These are phyloP conservation scores for Drosophila phalerata DNA, from an alignment of 2,888 invertebrate species.

Conservation along the genomic window DNA sequence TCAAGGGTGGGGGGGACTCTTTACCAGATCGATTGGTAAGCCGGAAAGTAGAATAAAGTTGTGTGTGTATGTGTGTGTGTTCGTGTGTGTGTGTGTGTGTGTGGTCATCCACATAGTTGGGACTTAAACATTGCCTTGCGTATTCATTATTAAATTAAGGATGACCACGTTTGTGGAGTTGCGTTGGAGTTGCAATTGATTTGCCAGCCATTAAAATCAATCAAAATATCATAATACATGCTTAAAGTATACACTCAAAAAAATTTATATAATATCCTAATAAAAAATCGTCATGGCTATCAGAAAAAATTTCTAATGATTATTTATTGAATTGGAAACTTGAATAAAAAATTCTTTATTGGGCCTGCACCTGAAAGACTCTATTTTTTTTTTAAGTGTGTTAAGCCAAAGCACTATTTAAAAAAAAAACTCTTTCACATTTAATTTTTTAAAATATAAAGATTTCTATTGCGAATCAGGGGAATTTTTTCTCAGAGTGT, in stretches of 20 bases:
- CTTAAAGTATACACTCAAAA: not conserved
- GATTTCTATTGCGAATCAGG: no score
- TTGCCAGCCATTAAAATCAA: constrained; percentile 79
- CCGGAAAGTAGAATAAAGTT: constrained; percentile 16
- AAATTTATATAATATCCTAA: not conserved
- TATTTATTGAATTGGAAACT: no score
- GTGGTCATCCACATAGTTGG: constrained; percentile 35
- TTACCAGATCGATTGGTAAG: constrained; percentile 23
- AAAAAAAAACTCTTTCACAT: no score
- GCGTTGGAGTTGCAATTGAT: constrained; percentile 71
- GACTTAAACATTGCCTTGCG: constrained; percentile 57
- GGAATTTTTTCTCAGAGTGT: not conserved
- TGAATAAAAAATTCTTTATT: not conserved
- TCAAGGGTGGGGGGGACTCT: constrained; percentile 4
- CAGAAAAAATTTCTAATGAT: no score
- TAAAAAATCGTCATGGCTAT: not conserved
- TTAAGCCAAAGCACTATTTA: no score
- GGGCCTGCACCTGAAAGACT: no score
- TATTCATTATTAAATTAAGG: constrained; percentile 82
- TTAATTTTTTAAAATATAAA: no score
- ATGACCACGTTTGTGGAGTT: constrained; percentile 79
- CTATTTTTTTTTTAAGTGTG: no score
- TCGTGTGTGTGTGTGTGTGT: not conserved
- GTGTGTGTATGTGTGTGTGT: constrained; percentile 45
- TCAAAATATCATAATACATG: constrained; percentile 63